Percentiles rank a stretch among this genome's conserved stretches.
Evolutionary conservation across 2,113 vertebrate species (phyloP).

Genomic region (Brevimyrus niger): DNA sequence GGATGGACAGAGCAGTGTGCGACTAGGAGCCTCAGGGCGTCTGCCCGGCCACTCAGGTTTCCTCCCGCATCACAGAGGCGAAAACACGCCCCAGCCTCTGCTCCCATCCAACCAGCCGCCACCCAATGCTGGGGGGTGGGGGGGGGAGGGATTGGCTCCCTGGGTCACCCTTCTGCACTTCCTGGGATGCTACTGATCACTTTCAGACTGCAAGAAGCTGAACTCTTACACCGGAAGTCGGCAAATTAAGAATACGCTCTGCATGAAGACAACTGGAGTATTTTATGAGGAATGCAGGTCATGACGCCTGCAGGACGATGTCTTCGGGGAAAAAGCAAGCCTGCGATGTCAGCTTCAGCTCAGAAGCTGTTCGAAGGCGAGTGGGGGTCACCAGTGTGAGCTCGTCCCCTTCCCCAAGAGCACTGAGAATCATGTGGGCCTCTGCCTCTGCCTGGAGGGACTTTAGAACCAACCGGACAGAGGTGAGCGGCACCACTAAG

Average conservation of each 20-base stretch:
- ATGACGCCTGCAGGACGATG: neutral
- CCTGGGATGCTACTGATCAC: neutral
- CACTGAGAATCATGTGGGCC: neutral
- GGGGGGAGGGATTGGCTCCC: neutral
- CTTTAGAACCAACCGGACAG: neutral
- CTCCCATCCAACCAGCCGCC: neutral
- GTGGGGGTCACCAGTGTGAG: neutral
- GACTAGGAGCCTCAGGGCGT: neutral
- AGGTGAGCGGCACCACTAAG: neutral
- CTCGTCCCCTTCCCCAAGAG: no score
- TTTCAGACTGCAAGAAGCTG: neutral
- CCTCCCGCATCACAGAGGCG: neutral
- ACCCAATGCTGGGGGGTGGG: neutral
- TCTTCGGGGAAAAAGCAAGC: neutral
- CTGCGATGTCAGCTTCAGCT: conserved; percentile 17
- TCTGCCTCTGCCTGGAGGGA: neutral
- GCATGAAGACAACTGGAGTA: neutral
- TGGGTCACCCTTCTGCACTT: neutral
- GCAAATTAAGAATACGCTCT: neutral
- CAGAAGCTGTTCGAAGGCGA: neutral
- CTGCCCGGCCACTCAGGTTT: neutral
- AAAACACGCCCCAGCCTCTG: neutral
- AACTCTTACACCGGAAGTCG: neutral
- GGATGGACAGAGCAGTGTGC: neutral
- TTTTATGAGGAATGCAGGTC: neutral